Evolutionary conservation across 2,797 vertebrate genomes (phyloP), one percentile per base, ranked within the genome.

Genomic region (Tympanoctomys barrerae): DNA sequence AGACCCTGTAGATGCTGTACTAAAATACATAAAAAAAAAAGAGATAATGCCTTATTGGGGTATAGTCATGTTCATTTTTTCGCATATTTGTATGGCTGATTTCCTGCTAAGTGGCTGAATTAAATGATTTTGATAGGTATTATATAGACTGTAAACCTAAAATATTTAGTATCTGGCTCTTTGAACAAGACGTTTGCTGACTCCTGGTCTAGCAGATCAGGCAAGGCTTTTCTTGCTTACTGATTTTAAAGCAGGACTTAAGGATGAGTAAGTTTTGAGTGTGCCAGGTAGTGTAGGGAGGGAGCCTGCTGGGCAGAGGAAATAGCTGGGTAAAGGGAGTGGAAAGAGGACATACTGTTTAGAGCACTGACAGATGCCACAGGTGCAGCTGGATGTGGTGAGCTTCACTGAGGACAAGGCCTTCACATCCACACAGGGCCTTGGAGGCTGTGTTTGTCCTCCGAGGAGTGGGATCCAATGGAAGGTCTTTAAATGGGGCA

Each of bases 131-230:
- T 77, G 42, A 57, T 33, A 52, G 64, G 70, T 78, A 66, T 66
- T 33, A 0, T 31, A 5, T 77, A 68, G 24, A 24, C 24, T 28
- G 0, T 89, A 93, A 86, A 21, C 39, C 26, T 71, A 39, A 94
- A 94, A 46, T 33, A 90, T 77, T 71, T 92, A 64, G 64, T 64
- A 2, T 80, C 71, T 64, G 26, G 18, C 73, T 54, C 57, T 83
- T 89, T 70, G 42, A 19, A 68, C 64, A 93, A 42, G 12, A 82
- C 92, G 33, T 94, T 93, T 94, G 46, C 54, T 83, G 81, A 82
- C 57, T 94, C 33, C 77, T 94, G 6, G 14, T 83, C 85, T 89
- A 28, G 46, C 49, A 31, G 5, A 9, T 78, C 24, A 24, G 61
- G 73, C 33, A 79, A 82, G 59, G 57, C 80, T 91, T 95, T 81